Percentiles rank a stretch among this genome's conserved stretches.
Evolutionary conservation across 35 echinoderm and acorn worm species (phyloP).

Genomic region (Chiridota heheva): DNA sequence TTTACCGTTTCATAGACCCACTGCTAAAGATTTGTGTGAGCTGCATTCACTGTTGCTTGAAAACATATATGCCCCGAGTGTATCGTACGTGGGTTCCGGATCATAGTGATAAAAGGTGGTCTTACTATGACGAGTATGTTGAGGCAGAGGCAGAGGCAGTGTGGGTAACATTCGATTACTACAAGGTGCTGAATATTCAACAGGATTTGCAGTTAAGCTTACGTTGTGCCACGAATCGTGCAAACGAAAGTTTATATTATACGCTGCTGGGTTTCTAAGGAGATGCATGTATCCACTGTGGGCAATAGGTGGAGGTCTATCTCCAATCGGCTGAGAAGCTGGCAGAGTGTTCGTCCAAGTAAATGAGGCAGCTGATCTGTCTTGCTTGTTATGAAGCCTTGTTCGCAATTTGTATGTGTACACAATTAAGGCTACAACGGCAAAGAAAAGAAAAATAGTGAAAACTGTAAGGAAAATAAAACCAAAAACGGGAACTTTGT

Average conservation of each 20-base stretch:
- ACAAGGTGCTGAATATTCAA: constrained; percentile 22
- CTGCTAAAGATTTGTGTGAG: no score
- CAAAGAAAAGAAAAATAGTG: constrained; percentile 14
- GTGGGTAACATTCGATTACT: background rate
- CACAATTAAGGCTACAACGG: constrained; percentile 8
- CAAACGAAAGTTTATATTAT: constrained; percentile 5
- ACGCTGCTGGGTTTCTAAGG: background rate
- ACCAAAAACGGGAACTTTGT: constrained; percentile 36
- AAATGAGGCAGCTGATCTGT: background rate
- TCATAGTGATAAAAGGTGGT: constrained; percentile 30
- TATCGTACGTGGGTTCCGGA: constrained; percentile 28
- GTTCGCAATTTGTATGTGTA: constrained; percentile 38
- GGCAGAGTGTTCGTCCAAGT: constrained; percentile 1
- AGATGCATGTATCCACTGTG: constrained; percentile 42
- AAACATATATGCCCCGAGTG: constrained; percentile 16
- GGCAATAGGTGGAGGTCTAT: background rate
- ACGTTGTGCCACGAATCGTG: background rate
- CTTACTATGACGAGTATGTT: constrained; percentile 8
- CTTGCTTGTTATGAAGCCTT: constrained; percentile 22
- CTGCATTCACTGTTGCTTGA: constrained; percentile 43
- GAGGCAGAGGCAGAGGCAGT: background rate
- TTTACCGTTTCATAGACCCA: no score
- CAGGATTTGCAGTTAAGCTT: constrained; percentile 15
- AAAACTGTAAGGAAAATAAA: constrained; percentile 29
- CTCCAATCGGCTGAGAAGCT: constrained; percentile 14